A percentile compares a stretch with the other conserved stretches of the same genome.
These are phyloP conservation scores for Proisotoma minuta DNA, from an alignment of 2,888 invertebrate species.

Conservation along the genomic window DNA sequence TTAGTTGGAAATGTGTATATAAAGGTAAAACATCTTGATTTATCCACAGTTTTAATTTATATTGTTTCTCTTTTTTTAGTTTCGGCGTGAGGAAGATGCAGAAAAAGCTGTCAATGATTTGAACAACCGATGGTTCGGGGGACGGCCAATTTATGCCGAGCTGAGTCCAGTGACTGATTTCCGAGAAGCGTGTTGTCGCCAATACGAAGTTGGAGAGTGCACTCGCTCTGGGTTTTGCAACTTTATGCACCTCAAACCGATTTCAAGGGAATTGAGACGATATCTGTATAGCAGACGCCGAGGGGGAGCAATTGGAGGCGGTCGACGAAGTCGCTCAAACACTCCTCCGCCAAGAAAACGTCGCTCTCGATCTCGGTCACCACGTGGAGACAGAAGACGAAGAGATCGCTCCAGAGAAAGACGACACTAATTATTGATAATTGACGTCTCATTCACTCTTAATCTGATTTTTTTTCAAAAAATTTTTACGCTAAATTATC, in stretches of 20 bases:
- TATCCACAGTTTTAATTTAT: conserved; percentile 19
- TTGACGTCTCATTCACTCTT: too few relatives aligned
- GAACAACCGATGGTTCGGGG: conserved; percentile 99
- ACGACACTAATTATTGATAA: not conserved
- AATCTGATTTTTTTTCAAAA: too few relatives aligned
- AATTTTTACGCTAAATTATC: too few relatives aligned
- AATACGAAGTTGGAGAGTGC: conserved; percentile 99
- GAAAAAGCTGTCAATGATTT: conserved; percentile 94
- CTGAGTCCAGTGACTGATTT: conserved; percentile 98
- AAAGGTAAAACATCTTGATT: conserved; percentile 60
- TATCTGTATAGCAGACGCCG: conserved; percentile 57
- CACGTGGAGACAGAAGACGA: conserved; percentile 14
- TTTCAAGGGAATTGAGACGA: conserved; percentile 81
- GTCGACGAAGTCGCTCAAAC: conserved; percentile 28
- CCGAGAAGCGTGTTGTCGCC: conserved; percentile 97
- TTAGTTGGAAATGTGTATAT: conserved; percentile 99
- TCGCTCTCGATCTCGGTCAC: conserved; percentile 18
- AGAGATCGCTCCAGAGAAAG: conserved; percentile 24
- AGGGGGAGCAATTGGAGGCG: conserved; percentile 46
- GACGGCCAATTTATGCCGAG: conserved; percentile 95
- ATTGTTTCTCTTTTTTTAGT: conserved; percentile 56
- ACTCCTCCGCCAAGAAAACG: conserved; percentile 19
- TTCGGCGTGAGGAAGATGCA: conserved; percentile 95
- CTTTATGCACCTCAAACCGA: conserved; percentile 99
- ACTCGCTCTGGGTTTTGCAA: conserved; percentile 99